Conservation (phyloP, 2,888 invertebrate genomes). For the Argynnis bischoffii region DNA sequence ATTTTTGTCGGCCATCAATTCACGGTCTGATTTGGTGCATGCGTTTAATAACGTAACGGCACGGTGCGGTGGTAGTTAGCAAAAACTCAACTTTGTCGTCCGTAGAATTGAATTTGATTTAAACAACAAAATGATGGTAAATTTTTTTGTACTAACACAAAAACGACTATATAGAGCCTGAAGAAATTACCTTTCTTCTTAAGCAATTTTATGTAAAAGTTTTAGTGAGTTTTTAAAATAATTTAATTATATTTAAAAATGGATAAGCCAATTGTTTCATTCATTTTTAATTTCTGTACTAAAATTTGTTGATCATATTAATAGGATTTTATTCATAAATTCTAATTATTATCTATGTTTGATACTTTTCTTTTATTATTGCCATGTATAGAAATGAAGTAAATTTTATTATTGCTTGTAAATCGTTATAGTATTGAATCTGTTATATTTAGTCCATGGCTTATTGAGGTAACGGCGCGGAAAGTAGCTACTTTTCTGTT, state of each 20-base stretch:
- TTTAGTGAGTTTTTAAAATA: too few species aligned
- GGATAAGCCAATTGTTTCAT: too few species aligned
- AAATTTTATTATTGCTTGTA: background rate
- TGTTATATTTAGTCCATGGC: conserved; percentile 2
- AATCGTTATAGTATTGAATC: conserved; percentile 7
- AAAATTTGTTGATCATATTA: background rate
- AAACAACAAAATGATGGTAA: conserved; percentile 20
- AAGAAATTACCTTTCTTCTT: too few species aligned
- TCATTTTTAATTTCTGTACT: background rate
- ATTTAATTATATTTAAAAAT: too few species aligned
- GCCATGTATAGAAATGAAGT: background rate
- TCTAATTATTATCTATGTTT: too few species aligned
- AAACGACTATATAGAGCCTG: background rate
- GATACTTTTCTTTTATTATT: too few species aligned
- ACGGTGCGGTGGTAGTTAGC: conserved; percentile 13
- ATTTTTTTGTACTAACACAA: background rate
- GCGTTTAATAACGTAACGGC: conserved; percentile 21
- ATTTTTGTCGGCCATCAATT: conserved; percentile 1
- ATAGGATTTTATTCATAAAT: too few species aligned
- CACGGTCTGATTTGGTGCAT: conserved; percentile 20
- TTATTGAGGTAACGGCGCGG: conserved; percentile 40
- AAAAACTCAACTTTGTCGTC: conserved; percentile 32
- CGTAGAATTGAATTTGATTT: conserved; percentile 30
- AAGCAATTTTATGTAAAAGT: too few species aligned
- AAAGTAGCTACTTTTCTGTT: conserved; percentile 48